phyloP scores from a whole-genome alignment of 2,888 invertebrate species.

The Pycnomerus fuliginosus region DNA sequence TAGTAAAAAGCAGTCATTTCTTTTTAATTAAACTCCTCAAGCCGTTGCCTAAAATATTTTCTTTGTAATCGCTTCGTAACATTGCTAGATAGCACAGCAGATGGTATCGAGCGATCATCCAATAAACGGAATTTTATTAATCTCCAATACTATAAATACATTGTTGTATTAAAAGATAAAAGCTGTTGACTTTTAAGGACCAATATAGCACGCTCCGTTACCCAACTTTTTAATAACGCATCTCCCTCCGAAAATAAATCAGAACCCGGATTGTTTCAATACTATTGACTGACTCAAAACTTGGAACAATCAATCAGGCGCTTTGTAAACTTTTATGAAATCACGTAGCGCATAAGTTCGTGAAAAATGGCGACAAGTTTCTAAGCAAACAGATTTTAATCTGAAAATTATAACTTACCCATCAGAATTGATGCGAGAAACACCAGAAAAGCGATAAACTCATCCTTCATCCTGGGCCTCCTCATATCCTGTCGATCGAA shows the following conservation, averaged over 20 bases:
- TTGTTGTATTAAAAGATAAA: conserved; percentile 17
- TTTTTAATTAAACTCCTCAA: neutral
- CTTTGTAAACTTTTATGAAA: neutral
- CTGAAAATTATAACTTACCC: conserved; percentile 26
- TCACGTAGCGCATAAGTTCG: conserved; percentile 2
- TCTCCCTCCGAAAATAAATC: conserved; percentile 13
- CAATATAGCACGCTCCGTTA: conserved; percentile 18
- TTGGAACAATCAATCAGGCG: conserved; percentile 1
- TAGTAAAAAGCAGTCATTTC: neutral
- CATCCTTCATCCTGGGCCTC: conserved; percentile 27
- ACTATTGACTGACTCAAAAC: too few relatives aligned
- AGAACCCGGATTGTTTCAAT: neutral
- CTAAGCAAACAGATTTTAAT: too few relatives aligned
- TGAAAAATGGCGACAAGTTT: conserved; percentile 2
- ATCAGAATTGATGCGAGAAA: conserved; percentile 24
- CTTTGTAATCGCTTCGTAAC: neutral
- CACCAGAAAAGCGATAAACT: conserved; percentile 22
- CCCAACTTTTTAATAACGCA: conserved; percentile 20
- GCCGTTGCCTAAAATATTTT: neutral
- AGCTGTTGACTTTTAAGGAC: conserved; percentile 17
- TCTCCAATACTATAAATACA: conserved; percentile 19
- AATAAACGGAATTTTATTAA: conserved; percentile 21
- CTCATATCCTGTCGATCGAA: too few relatives aligned
- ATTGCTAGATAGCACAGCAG: conserved; percentile 2
- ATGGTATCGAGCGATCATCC: conserved; percentile 13